These are phyloP conservation scores for Drepana falcataria DNA, from an alignment of 2,888 invertebrate genomes.

Conservation along the genomic window DNA sequence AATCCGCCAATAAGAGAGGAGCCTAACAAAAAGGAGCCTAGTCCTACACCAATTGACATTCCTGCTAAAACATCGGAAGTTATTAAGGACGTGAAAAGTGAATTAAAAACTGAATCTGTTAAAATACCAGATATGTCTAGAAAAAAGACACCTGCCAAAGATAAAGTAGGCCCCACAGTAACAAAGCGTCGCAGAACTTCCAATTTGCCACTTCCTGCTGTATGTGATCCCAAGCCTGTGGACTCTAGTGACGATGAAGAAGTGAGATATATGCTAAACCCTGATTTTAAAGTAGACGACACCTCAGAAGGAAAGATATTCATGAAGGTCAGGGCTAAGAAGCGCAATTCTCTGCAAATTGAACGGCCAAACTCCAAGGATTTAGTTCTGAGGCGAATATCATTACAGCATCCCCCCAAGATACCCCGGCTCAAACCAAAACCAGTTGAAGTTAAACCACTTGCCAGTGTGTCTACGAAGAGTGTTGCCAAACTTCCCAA, in stretches of 20 bases:
- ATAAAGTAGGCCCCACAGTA: conserved; percentile 32
- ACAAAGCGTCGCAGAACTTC: conserved; percentile 44
- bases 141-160: conserved; percentile 42
- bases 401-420: conserved; percentile 62
- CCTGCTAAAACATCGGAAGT: conserved; percentile 24
- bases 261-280: conserved; percentile 67
- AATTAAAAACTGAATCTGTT: neutral
- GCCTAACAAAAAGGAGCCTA: conserved; percentile 1
- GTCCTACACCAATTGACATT: conserved; percentile 11
- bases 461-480: conserved; percentile 21
- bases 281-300: conserved; percentile 48
- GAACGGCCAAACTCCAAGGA: conserved; percentile 64
- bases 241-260: conserved; percentile 65
- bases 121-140: conserved; percentile 35
- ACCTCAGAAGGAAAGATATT: conserved; percentile 46
- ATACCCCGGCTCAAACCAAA: conserved; percentile 56
- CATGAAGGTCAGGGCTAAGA: conserved; percentile 57
- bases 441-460: conserved; percentile 32
- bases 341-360: conserved; percentile 62
- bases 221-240: conserved; percentile 23
- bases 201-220: conserved; percentile 17
- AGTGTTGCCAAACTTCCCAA: conserved; percentile 28
- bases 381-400: conserved; percentile 54
- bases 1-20: conserved; percentile 1
- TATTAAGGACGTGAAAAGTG: conserved; percentile 27